Conservation (phyloP, 2,113 vertebrate genomes). For the Odontophorus gujanensis region DNA sequence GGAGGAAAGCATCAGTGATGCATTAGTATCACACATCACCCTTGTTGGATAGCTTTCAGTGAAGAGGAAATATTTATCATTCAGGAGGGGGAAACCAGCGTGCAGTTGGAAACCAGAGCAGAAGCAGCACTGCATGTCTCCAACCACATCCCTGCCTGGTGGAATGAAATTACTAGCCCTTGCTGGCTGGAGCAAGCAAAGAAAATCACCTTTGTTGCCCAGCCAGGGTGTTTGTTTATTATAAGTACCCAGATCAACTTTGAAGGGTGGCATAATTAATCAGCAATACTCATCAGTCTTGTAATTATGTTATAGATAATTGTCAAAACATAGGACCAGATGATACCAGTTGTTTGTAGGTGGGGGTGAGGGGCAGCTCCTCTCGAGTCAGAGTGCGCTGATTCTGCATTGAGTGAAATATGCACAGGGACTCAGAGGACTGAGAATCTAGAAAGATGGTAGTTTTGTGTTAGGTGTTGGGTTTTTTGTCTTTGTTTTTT, state of each 20-base stretch:
- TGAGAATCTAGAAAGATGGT: not conserved
- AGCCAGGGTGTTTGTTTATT: constrained; percentile 57
- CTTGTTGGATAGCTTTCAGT: not conserved
- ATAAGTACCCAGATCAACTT: constrained; percentile 47
- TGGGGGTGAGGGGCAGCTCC: not conserved
- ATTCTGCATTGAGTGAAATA: not conserved
- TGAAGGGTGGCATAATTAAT: constrained; percentile 66
- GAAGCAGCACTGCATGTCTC: not conserved
- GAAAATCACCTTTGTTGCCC: constrained; percentile 41
- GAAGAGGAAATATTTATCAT: constrained; percentile 30
- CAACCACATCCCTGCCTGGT: not conserved
- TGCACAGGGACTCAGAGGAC: not conserved
- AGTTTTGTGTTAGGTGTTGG: not conserved
- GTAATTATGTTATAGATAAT: constrained; percentile 61
- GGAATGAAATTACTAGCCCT: not conserved
- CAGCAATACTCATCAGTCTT: constrained; percentile 48
- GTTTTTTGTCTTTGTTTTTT: too few species aligned
- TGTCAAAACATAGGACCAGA: constrained; percentile 56
- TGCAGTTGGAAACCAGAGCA: not conserved
- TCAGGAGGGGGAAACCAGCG: not conserved
- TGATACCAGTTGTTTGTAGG: constrained; percentile 23
- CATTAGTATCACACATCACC: not conserved
- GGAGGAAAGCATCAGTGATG: not conserved
- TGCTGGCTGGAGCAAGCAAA: not conserved
- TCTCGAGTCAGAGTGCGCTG: not conserved